phyloP scores from a whole-genome alignment of 2,797 vertebrate species.

The Onychomys torridus region DNA sequence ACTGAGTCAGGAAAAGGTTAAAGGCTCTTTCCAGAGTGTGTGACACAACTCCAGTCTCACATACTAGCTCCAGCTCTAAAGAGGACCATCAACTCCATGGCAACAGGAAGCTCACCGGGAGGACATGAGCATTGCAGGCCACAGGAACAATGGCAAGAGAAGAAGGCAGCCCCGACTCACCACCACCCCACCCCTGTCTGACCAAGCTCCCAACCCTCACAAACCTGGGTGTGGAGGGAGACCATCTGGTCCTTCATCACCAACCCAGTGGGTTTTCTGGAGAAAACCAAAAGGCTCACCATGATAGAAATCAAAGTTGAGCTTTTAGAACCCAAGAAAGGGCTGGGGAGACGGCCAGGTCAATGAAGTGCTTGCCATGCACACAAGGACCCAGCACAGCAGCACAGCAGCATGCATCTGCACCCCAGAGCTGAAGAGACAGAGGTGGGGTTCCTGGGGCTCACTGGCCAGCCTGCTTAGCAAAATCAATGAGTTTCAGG shows the following conservation, averaged over 20 bases:
- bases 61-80: not conserved
- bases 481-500: too few relatives aligned
- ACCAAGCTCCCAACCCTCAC: not conserved
- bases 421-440: not conserved
- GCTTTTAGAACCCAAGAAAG: not conserved
- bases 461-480: not conserved
- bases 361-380: not conserved
- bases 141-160: rapidly evolving
- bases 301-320: not conserved
- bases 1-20: not conserved
- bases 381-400: not conserved
- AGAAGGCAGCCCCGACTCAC: not conserved
- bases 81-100: not conserved
- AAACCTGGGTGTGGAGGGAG: not conserved
- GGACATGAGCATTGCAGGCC: not conserved
- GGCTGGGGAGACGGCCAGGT: not conserved
- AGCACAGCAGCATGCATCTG: not conserved
- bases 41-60: not conserved
- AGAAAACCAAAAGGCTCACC: not conserved
- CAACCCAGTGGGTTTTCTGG: not conserved
- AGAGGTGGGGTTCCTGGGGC: not conserved
- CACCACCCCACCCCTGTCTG: not conserved
- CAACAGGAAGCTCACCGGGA: not conserved
- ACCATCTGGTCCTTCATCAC: not conserved
- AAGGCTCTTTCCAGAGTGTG: not conserved